Conservation (phyloP, 2,888 invertebrate genomes). For the Epirrhoe tristata region DNA sequence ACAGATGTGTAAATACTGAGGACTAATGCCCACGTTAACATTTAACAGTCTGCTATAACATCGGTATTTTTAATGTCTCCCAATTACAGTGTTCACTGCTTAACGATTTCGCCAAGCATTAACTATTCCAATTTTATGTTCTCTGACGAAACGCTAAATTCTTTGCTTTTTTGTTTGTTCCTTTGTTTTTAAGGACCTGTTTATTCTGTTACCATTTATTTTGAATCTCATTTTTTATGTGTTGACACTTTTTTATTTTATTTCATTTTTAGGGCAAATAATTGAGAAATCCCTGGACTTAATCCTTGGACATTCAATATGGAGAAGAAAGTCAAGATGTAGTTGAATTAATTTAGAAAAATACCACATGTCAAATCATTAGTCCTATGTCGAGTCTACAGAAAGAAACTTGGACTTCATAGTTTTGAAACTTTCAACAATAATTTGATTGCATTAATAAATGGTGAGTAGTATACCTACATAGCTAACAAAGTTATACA, state of each 20-base stretch:
- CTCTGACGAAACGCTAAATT: conserved; percentile 70
- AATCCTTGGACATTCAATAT: too few species aligned
- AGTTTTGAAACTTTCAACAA: too few species aligned
- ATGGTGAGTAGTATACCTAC: too few species aligned
- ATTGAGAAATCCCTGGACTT: too few species aligned
- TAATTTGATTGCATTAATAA: too few species aligned
- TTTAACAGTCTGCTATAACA: conserved; percentile 82
- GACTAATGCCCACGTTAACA: conserved; percentile 78
- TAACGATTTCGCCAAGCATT: conserved; percentile 82
- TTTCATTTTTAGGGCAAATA: too few species aligned
- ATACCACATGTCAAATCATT: too few species aligned
- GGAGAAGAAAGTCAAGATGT: too few species aligned
- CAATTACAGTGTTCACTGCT: conserved; percentile 81
- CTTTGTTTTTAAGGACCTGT: not conserved
- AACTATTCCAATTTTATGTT: conserved; percentile 84
- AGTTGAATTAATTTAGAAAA: too few species aligned
- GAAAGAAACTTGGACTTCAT: too few species aligned
- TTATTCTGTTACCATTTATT: not conserved
- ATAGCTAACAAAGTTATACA: conserved; percentile 19
- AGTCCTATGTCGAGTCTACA: too few species aligned
- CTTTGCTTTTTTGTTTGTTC: conserved; percentile 39
- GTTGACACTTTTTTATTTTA: not conserved
- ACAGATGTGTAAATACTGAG: conserved; percentile 72
- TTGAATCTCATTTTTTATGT: not conserved
- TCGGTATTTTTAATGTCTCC: conserved; percentile 81